Evolutionary conservation across 2,888 invertebrate genomes (phyloP).

Genomic region (Pterobdella sp.): DNA sequence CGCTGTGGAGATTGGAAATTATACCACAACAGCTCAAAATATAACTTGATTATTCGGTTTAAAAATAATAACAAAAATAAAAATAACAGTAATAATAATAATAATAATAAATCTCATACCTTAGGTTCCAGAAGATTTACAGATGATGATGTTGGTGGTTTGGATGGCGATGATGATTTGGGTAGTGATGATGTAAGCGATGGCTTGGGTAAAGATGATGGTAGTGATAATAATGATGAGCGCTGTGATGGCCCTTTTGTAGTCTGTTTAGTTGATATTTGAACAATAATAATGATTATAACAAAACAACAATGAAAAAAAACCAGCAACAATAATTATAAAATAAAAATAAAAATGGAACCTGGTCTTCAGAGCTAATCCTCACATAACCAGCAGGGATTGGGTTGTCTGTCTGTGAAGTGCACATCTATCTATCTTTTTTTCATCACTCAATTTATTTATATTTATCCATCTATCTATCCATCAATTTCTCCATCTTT

Average conservation of each 20-base stretch:
- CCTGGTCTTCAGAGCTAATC: constrained; percentile 13
- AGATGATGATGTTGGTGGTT: background rate
- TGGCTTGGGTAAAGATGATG: background rate
- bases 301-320: background rate
- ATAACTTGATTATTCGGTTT: too few species aligned
- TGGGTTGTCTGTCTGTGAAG: background rate
- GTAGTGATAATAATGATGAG: background rate
- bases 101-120: too few species aligned
- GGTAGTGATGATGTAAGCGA: background rate
- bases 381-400: background rate
- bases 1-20: too few species aligned
- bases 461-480: constrained; percentile 14
- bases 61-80: too few species aligned
- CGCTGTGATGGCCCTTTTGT: background rate
- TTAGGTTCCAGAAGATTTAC: background rate
- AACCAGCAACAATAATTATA: background rate
- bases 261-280: background rate
- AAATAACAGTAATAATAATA: too few species aligned
- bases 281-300: background rate
- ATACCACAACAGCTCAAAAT: too few species aligned
- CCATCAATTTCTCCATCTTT: constrained; percentile 9
- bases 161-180: background rate
- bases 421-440: background rate
- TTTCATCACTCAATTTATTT: background rate
- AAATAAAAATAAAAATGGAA: background rate